Evolutionary conservation across 2,888 invertebrate genomes (phyloP).

Genomic region (Lasioglossum zephyrum): DNA sequence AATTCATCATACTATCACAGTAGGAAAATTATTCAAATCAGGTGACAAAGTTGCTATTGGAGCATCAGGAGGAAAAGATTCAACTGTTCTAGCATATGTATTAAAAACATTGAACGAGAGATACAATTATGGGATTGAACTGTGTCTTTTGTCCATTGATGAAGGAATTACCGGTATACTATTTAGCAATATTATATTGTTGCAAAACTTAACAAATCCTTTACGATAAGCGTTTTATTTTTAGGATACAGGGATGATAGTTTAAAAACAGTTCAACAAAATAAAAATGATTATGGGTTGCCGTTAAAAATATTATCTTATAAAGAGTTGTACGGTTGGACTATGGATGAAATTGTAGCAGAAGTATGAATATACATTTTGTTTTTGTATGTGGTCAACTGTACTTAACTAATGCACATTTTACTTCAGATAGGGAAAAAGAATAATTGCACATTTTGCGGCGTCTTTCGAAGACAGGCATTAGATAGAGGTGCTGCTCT

Average conservation of each 20-base stretch:
- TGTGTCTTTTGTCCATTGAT: constrained; percentile 97
- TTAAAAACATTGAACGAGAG: constrained; percentile 95
- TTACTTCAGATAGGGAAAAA: constrained; percentile 89
- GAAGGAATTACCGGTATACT: constrained; percentile 95
- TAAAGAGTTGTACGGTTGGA: constrained; percentile 99
- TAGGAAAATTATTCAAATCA: constrained; percentile 91
- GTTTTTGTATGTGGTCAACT: neutral
- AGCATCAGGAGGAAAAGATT: constrained; percentile 98
- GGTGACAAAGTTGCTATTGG: constrained; percentile 96
- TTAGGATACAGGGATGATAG: constrained; percentile 96
- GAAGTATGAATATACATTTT: constrained; percentile 85
- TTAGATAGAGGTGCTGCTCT: constrained; percentile 96
- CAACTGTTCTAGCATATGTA: constrained; percentile 98
- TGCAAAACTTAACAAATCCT: neutral
- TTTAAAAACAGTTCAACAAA: constrained; percentile 97
- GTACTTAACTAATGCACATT: constrained; percentile 13
- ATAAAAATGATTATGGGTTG: constrained; percentile 96
- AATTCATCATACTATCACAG: constrained; percentile 95
- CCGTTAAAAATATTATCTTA: constrained; percentile 98
- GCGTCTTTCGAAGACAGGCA: constrained; percentile 97
- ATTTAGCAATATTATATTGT: constrained; percentile 6
- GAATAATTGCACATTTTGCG: constrained; percentile 99
- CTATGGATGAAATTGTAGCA: constrained; percentile 98
- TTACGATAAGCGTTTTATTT: constrained; percentile 36
- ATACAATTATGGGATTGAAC: constrained; percentile 94